Evolutionary conservation across 2,888 invertebrate genomes (phyloP), one percentile per base, ranked within the genome.

Genomic region (Lordiphosa andalusiaca): DNA sequence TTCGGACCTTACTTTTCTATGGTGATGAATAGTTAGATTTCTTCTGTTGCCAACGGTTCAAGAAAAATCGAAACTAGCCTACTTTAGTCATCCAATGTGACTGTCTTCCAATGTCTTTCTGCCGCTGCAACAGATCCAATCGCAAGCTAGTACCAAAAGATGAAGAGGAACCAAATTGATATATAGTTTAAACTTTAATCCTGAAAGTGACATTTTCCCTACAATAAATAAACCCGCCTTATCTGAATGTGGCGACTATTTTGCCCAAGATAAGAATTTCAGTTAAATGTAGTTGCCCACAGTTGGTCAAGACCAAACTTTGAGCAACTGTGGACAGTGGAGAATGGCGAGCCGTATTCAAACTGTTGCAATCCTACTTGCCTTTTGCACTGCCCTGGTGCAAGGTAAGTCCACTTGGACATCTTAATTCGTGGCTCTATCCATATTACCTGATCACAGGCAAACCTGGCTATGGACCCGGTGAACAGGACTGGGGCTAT

Each of bases 401-500:
- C 49, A 66, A 6, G 71, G 76, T 44, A 53, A 64, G 57, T 39
- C 4, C 4, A 19, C 25, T 39, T 12, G 16, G 23, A 9, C 41
- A 49, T 46, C 55, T 46, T 7, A 10, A 2, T 44, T 9, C 7
- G 6, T 10, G 5, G 5, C 1, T 10, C 33, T 49, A 12, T 23
- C 2, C 36, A 1, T 13, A 1, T 4, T 5, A 1, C 7, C 6
- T 10, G n/a, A 30, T 94, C 9, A 6, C 21, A 77, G 88, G 83
- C 3, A 86, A 76, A 51, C 36, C 63, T n/a, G 89, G 89, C 3
- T 92, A 93, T 71, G 93, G 93, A 3, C 88, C 91, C 0, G 93
- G 92, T n/a, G 91, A 92, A 53, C 94, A 95, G 89, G 93, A 93
- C 78, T 95, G 93, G 93, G 94, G 92, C 16, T 94, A 93, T 88